These are phyloP conservation scores for Polyommatus iphigenia DNA, from an alignment of 2,888 invertebrate genomes.

Conservation along the genomic window DNA sequence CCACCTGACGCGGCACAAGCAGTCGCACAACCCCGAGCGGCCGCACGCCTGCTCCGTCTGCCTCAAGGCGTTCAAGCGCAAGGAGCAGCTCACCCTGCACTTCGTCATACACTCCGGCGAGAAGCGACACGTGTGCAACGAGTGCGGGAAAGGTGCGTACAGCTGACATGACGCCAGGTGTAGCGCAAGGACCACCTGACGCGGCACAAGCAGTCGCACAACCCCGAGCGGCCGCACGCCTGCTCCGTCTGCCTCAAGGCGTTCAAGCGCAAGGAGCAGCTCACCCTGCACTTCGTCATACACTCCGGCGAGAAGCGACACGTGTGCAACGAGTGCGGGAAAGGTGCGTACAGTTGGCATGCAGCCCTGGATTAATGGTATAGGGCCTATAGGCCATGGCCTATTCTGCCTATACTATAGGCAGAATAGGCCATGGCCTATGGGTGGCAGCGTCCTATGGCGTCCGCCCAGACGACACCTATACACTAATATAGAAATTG, in stretches of 20 bases:
- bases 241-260: conserved; percentile 93
- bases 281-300: conserved; percentile 93
- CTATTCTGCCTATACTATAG: no score
- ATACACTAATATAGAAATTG: no score
- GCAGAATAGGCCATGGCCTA: no score
- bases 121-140: conserved; percentile 91
- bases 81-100: conserved; percentile 93
- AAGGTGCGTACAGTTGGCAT: conserved; percentile 73
- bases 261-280: conserved; percentile 93
- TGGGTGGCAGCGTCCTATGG: no score
- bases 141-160: conserved; percentile 89
- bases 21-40: conserved; percentile 93
- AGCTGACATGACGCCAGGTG: no score
- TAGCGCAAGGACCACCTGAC: conserved; percentile 92
- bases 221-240: conserved; percentile 92
- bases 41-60: conserved; percentile 94
- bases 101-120: conserved; percentile 95
- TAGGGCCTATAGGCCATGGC: no score
- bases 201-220: conserved; percentile 92
- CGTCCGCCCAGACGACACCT: no score
- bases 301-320: conserved; percentile 94
- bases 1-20: conserved; percentile 91
- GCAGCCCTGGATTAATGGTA: no score
- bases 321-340: conserved; percentile 92
- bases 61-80: conserved; percentile 92